A percentile compares a stretch with the other conserved stretches of the same genome.
These are phyloP conservation scores for Typhlichthys subterraneus DNA, from an alignment of 2,797 vertebrate species.

Conservation along the genomic window DNA sequence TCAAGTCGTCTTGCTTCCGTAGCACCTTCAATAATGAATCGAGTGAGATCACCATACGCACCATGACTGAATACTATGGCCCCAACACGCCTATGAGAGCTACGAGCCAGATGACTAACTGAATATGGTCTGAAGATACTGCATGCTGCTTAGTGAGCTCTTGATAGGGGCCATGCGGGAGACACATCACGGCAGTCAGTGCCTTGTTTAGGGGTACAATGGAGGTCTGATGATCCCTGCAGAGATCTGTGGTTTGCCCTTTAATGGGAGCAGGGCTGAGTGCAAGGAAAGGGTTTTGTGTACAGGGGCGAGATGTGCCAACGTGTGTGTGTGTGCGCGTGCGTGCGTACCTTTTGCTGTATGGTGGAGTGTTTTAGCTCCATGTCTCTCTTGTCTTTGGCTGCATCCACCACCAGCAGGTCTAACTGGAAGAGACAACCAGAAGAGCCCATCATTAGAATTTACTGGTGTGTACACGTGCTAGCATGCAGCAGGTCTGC, in stretches of 20 bases:
- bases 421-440: conserved; percentile 86
- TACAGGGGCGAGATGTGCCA: neutral
- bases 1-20: conserved; percentile 32
- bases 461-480: too few relatives aligned
- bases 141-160: too few relatives aligned
- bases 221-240: conserved; percentile 9
- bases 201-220: neutral
- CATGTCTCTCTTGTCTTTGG: conserved; percentile 96
- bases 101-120: neutral
- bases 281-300: conserved; percentile 31
- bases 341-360: conserved; percentile 90
- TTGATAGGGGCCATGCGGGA: neutral
- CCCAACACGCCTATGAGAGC: conserved; percentile 6
- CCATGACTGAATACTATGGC: conserved; percentile 25
- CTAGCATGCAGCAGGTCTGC: too few relatives aligned
- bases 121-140: neutral
- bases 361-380: conserved; percentile 98
- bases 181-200: neutral
- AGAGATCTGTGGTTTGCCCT: conserved; percentile 18
- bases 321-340: conserved; percentile 1
- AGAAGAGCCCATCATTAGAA: too few relatives aligned
- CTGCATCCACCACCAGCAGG: conserved; percentile 90
- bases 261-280: conserved; percentile 14
- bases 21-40: conserved; percentile 64
- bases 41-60: conserved; percentile 57